These are phyloP conservation scores for Eptatretus atami DNA, from an alignment of 2,797 vertebrate species.

Conservation along the genomic window DNA sequence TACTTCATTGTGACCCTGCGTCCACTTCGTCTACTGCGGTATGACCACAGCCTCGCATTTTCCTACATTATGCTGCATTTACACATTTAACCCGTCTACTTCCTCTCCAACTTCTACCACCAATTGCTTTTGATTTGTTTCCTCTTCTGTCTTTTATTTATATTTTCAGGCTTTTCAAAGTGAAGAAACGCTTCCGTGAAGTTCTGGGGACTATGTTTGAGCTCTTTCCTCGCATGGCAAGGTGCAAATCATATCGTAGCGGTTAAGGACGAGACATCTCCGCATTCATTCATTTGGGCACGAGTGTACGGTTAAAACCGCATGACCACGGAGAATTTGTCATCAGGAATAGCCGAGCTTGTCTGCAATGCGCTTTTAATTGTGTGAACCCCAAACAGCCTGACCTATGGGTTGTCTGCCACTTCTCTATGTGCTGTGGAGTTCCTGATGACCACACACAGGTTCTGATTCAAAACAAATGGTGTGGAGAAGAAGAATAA, in stretches of 20 bases:
- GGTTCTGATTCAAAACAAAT: no score
- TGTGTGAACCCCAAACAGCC: no score
- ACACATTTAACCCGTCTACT: background rate
- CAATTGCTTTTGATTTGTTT: no score
- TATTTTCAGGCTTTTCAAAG: slow-evolving; percentile 45
- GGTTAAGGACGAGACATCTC: background rate
- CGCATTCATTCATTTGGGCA: background rate
- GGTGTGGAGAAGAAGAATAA: no score
- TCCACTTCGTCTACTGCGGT: slow-evolving; percentile 73
- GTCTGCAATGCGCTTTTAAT: no score
- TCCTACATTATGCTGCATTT: background rate
- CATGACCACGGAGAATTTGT: no score
- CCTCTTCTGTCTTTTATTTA: no score
- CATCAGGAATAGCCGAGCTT: no score
- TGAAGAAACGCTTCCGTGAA: slow-evolving; percentile 70
- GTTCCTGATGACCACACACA: no score
- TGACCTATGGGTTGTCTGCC: no score
- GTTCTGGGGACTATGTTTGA: slow-evolving; percentile 97
- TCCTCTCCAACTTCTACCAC: background rate
- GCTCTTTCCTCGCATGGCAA: slow-evolving; percentile 79
- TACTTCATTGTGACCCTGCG: slow-evolving; percentile 81
- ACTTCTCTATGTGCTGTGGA: no score
- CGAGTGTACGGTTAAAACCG: no score
- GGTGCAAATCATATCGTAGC: slow-evolving; percentile 15
- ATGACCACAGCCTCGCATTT: slow-evolving; percentile 7